Conservation (phyloP, 1,140 invertebrate species). For the Hycleus cichorii region DNA sequence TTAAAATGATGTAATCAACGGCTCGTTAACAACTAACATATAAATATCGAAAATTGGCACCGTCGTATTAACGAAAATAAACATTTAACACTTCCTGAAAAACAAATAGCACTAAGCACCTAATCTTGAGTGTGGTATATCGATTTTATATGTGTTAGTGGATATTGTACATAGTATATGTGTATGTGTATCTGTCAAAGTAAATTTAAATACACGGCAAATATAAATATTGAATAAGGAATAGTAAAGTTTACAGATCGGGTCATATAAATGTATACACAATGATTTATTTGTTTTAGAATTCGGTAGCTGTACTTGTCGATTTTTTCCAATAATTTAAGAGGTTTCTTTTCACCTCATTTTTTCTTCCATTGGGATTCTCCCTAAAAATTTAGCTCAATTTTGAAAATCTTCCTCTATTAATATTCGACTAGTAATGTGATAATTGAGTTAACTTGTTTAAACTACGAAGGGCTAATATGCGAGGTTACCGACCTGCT, state of each 20-base stretch:
- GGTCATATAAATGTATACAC: constrained; percentile 10
- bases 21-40: too few species aligned
- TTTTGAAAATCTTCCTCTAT: too few species aligned
- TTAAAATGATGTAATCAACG: too few species aligned
- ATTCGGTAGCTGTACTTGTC: constrained; percentile 5
- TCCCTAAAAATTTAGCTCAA: too few species aligned
- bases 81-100: constrained; percentile 8
- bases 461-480: too few species aligned
- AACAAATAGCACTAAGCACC: constrained; percentile 13
- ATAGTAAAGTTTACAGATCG: constrained; percentile 13
- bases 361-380: neutral
- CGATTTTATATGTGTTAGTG: neutral
- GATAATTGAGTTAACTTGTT: too few species aligned
- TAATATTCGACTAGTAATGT: too few species aligned
- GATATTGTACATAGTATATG: neutral
- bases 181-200: constrained; percentile 13
- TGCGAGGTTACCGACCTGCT: too few species aligned
- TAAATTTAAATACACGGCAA: constrained; percentile 16
- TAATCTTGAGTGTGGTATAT: constrained; percentile 2
- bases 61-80: constrained; percentile 11
- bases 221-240: constrained; percentile 14
- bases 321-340: neutral
- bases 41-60: constrained; percentile 6
- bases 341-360: neutral
- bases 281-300: constrained; percentile 7